Percentiles rank a stretch among this genome's conserved stretches.
Conservation (phyloP, 1,140 invertebrate species). For the Trichogramma pretiosum region DNA sequence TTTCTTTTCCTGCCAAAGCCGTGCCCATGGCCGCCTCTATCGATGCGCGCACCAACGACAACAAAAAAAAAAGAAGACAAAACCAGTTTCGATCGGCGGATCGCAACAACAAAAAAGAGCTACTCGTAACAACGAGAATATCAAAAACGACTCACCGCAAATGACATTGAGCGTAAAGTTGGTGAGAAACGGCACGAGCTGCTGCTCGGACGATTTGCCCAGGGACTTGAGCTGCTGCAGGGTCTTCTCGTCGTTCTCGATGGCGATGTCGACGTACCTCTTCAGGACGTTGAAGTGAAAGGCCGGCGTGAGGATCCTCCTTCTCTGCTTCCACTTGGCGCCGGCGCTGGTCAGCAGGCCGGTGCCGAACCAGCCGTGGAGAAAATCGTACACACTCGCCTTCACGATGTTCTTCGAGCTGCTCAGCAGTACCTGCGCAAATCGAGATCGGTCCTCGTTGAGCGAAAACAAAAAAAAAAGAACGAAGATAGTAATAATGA, state of each 20-base stretch:
- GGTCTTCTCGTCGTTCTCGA: slow-evolving; percentile 43
- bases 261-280: slow-evolving; percentile 54
- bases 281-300: slow-evolving; percentile 70
- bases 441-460: too few species aligned
- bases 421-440: slow-evolving; percentile 33
- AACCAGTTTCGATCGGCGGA: too few species aligned
- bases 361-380: slow-evolving; percentile 55
- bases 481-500: too few species aligned
- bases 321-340: slow-evolving; percentile 55
- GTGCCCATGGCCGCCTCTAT: slow-evolving; percentile 29
- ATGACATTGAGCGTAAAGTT: slow-evolving; percentile 64
- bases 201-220: slow-evolving; percentile 53
- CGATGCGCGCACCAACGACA: too few species aligned
- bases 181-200: slow-evolving; percentile 51
- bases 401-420: slow-evolving; percentile 51
- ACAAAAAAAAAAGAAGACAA: too few species aligned
- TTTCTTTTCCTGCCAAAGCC: slow-evolving; percentile 18
- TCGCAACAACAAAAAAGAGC: too few species aligned
- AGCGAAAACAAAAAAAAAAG: too few species aligned
- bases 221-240: slow-evolving; percentile 53
- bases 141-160: slow-evolving; percentile 53
- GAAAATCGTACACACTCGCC: slow-evolving; percentile 51
- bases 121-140: too few species aligned
- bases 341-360: slow-evolving; percentile 50
- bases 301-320: slow-evolving; percentile 66